These are phyloP conservation scores for Hippasteria phrygiana DNA, from an alignment of 53 echinoderm and acorn worm genomes.

Conservation along the genomic window DNA sequence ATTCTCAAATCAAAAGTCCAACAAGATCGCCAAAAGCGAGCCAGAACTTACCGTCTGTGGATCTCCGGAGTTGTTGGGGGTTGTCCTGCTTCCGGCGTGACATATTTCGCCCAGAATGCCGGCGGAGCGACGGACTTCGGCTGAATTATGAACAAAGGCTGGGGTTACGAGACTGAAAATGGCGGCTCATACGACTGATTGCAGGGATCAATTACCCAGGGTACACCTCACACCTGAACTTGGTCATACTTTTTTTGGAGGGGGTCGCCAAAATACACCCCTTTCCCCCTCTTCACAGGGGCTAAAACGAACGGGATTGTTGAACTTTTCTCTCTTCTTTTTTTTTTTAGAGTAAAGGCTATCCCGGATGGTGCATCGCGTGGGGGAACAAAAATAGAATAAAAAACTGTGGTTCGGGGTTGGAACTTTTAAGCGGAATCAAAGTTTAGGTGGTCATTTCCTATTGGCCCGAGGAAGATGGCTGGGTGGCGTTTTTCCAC, in stretches of 20 bases:
- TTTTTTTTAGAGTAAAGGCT: too few species aligned
- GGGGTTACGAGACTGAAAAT: constrained; percentile 98
- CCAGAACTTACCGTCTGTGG: constrained; percentile 91
- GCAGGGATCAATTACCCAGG: constrained; percentile 70
- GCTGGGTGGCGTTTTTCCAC: too few species aligned
- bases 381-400: too few species aligned
- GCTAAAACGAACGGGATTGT: not conserved
- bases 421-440: too few species aligned
- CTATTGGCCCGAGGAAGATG: too few species aligned
- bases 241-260: constrained; percentile 38
- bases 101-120: constrained; percentile 99
- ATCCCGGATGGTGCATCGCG: too few species aligned
- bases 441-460: too few species aligned
- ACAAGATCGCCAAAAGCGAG: constrained; percentile 26
- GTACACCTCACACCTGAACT: constrained; percentile 77
- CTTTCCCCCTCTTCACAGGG: not conserved
- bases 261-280: not conserved
- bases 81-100: constrained; percentile 99
- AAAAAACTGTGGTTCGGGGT: too few species aligned
- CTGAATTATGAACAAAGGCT: constrained; percentile 99
- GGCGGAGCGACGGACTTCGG: constrained; percentile 97
- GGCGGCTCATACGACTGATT: constrained; percentile 84
- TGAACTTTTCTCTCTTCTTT: too few species aligned
- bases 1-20: constrained; percentile 40
- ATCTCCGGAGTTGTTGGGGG: constrained; percentile 96